A percentile compares a stretch with the other conserved stretches of the same genome.
Conservation (phyloP, 1,140 invertebrate genomes). For the Caenorhabditis briggsae region DNA sequence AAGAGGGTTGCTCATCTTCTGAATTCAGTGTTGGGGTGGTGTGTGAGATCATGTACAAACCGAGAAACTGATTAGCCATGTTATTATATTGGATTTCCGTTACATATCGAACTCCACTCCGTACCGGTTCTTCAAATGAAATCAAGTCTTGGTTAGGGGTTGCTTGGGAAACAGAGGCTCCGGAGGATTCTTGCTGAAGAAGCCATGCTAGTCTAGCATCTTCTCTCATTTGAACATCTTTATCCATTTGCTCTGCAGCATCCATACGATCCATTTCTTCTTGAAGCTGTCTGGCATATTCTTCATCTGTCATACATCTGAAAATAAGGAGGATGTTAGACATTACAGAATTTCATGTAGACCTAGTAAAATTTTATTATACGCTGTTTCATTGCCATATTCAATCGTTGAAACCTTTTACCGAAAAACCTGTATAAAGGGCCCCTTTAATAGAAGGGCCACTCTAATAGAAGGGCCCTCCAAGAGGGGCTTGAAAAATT, state of each 20-base stretch:
- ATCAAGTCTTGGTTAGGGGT: conserved; percentile 1
- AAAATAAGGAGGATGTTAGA: background rate
- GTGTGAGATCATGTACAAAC: background rate
- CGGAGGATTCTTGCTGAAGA: background rate
- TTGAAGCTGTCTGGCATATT: conserved; percentile 36
- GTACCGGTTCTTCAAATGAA: conserved; percentile 32
- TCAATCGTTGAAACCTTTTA: too few species aligned
- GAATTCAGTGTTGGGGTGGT: background rate
- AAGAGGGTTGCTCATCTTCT: conserved; percentile 9
- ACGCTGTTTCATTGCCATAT: too few species aligned
- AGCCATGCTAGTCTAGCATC: background rate
- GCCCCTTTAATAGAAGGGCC: too few species aligned
- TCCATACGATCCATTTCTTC: conserved; percentile 41
- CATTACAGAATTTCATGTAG: background rate
- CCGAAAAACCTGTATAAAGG: too few species aligned
- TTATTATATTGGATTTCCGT: conserved; percentile 35
- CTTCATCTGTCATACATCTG: conserved; percentile 28
- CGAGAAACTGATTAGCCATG: conserved; percentile 32
- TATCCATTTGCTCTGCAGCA: conserved; percentile 21
- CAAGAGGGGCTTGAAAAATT: too few species aligned
- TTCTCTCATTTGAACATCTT: conserved; percentile 38
- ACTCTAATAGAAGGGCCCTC: too few species aligned
- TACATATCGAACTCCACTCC: background rate
- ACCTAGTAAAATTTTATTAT: background rate
- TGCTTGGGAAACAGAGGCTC: too few species aligned